Conservation (phyloP, 2,888 invertebrate genomes). For the Congeria kusceri region DNA sequence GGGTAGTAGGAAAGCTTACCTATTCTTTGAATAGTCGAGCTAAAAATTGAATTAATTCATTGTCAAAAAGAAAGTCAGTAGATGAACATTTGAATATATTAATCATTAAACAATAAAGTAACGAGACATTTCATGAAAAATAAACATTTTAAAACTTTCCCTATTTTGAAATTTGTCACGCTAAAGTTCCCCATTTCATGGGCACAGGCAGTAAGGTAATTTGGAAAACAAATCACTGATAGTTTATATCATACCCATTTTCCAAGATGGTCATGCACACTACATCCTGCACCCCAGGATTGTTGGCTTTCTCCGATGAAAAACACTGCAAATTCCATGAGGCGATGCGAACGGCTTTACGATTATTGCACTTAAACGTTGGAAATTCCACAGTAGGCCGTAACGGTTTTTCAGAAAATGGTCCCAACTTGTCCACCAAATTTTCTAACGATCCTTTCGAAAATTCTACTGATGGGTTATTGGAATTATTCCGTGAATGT, state of each 20-base stretch:
- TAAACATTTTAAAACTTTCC: no score
- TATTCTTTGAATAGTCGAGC: no score
- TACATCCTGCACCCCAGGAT: slow-evolving; percentile 93
- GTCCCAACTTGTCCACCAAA: slow-evolving; percentile 74
- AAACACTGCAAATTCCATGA: slow-evolving; percentile 92
- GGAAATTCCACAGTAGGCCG: slow-evolving; percentile 76
- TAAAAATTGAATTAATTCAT: no score
- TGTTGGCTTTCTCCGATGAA: slow-evolving; percentile 90
- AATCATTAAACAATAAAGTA: no score
- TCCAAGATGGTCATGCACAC: slow-evolving; percentile 92
- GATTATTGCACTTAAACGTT: slow-evolving; percentile 78
- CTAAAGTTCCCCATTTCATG: no score
- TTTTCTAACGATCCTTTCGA: slow-evolving; percentile 73
- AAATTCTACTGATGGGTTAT: slow-evolving; percentile 48
- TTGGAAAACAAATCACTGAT: no score
- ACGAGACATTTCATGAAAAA: no score
- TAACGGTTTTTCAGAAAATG: slow-evolving; percentile 67
- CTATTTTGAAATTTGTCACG: no score
- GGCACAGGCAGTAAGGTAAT: no score
- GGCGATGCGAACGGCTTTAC: slow-evolving; percentile 89
- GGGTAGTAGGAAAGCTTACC: no score
- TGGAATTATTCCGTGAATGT: slow-evolving; percentile 51
- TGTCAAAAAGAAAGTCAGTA: no score
- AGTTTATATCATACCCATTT: slow-evolving; percentile 86
- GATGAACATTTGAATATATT: no score